Conservation (phyloP, 2,113 vertebrate genomes). For the Formicarius rufipectus region DNA sequence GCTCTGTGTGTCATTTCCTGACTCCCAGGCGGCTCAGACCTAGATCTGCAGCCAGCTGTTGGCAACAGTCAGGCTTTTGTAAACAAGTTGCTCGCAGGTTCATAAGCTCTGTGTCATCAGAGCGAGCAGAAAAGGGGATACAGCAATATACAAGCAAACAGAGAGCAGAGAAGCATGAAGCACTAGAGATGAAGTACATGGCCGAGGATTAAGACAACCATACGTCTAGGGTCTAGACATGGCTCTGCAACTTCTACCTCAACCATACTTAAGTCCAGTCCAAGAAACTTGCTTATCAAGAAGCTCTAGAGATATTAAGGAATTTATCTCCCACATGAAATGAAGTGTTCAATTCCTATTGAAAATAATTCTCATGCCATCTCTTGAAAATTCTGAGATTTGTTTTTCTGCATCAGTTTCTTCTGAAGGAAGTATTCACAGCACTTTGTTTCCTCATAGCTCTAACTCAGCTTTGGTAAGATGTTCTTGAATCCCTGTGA, state of each 20-base stretch:
- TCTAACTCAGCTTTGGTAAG: background rate
- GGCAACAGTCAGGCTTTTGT: background rate
- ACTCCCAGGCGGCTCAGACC: constrained; percentile 23
- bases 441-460: background rate
- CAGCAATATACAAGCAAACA: background rate
- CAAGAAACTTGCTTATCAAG: background rate
- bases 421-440: background rate
- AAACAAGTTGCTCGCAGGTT: constrained; percentile 5
- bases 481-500: background rate
- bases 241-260: background rate
- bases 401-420: background rate
- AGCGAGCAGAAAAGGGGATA: background rate
- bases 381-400: background rate
- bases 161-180: background rate
- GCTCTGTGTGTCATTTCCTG: constrained; percentile 65
- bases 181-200: background rate
- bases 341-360: background rate
- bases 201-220: background rate
- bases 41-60: constrained; percentile 32
- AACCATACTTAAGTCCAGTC: background rate
- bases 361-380: background rate
- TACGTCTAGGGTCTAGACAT: background rate
- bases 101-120: background rate
- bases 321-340: background rate
- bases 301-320: background rate